A percentile compares a stretch with the other conserved stretches of the same genome.
phyloP scores from a whole-genome alignment of 2,797 vertebrate genomes.

The Pipistrellus nathusii region DNA sequence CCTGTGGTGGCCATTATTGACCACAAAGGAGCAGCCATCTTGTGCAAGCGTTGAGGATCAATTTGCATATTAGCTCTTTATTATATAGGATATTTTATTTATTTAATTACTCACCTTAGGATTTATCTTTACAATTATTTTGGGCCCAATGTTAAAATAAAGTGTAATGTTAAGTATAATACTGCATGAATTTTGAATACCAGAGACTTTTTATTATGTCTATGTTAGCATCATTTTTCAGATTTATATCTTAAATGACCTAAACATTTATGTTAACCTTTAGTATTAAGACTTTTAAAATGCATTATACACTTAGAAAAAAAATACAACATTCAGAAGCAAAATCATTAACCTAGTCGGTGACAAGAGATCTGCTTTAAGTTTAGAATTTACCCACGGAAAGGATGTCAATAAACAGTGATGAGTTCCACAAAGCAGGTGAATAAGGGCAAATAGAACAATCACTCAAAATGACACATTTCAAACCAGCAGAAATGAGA shows the following conservation, averaged over 20 bases:
- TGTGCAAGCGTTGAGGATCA: too few species aligned
- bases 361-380: conserved; percentile 51
- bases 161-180: background rate
- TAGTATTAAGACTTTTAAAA: conserved; percentile 4
- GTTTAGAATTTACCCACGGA: conserved; percentile 61
- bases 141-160: background rate
- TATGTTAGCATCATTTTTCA: background rate
- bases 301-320: background rate
- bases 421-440: conserved; percentile 53
- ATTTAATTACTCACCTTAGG: background rate
- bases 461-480: conserved; percentile 73
- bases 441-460: conserved; percentile 69
- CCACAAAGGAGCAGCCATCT: too few species aligned
- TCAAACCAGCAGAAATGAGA: conserved; percentile 71
- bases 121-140: background rate
- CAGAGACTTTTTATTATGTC: background rate
- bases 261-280: conserved; percentile 19
- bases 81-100: background rate
- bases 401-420: conserved; percentile 61
- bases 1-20: too few species aligned
- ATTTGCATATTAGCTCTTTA: too few species aligned
- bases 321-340: background rate
- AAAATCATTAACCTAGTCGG: conserved; percentile 59
- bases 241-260: conserved; percentile 5
- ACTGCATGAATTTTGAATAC: background rate